Percentiles rank a stretch among this genome's conserved stretches.
Evolutionary conservation across 1,140 invertebrate species (phyloP).

Genomic region (Lutraria rhynchaena): DNA sequence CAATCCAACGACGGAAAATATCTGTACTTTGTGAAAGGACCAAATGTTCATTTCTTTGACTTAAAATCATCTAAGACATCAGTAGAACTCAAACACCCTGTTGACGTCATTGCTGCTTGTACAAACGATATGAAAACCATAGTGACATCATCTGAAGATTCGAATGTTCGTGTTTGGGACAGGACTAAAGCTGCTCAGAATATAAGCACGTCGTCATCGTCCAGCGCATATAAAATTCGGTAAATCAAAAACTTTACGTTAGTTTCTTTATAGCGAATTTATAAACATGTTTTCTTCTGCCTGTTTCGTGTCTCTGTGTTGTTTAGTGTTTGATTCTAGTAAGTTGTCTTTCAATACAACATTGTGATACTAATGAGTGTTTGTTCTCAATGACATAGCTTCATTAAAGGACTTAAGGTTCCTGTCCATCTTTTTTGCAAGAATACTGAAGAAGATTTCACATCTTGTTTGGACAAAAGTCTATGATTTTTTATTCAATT

Average conservation of each 20-base stretch:
- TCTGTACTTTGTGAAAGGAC: constrained; percentile 31
- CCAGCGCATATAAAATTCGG: constrained; percentile 38
- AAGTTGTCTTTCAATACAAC: neutral
- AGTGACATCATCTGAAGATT: constrained; percentile 47
- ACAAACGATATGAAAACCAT: constrained; percentile 42
- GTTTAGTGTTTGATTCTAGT: neutral
- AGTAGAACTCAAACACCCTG: constrained; percentile 46
- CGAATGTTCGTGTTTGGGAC: constrained; percentile 56
- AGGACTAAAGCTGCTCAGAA: constrained; percentile 36
- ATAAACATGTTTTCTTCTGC: neutral
- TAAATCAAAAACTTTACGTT: no score
- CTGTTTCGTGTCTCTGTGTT: neutral
- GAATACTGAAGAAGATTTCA: no score
- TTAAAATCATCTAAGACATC: constrained; percentile 12
- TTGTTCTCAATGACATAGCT: no score
- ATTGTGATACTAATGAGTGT: no score
- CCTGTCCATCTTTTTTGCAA: no score
- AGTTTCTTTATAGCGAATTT: no score
- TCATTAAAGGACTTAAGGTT: no score
- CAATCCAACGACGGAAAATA: constrained; percentile 26
- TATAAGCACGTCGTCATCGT: constrained; percentile 36
- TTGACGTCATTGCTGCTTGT: constrained; percentile 28
- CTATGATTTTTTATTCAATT: no score
- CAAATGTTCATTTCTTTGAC: constrained; percentile 37
- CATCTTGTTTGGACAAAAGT: no score